A percentile compares a stretch with the other conserved stretches of the same genome.
phyloP scores from a whole-genome alignment of 2,888 invertebrate species.

The Pecten maximus region DNA sequence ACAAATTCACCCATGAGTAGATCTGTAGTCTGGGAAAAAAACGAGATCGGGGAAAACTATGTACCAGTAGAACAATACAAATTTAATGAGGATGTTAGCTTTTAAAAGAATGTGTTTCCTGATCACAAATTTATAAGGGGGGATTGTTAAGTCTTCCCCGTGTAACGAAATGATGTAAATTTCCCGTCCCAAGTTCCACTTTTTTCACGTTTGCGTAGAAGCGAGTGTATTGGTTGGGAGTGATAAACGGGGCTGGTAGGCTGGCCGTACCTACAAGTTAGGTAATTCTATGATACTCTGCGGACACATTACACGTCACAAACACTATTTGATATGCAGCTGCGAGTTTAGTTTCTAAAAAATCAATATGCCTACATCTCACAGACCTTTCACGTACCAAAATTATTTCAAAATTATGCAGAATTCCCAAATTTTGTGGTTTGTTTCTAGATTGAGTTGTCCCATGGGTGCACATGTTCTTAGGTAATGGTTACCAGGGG shows the following conservation, averaged over 20 bases:
- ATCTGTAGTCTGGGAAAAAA: neutral
- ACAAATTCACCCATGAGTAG: neutral
- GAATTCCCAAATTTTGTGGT: constrained; percentile 32
- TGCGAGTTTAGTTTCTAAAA: constrained; percentile 26
- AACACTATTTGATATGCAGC: constrained; percentile 35
- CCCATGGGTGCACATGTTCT: constrained; percentile 13
- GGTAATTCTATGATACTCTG: constrained; percentile 14
- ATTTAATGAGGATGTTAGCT: constrained; percentile 33
- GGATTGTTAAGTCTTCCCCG: neutral
- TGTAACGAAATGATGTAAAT: constrained; percentile 19
- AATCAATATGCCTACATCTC: constrained; percentile 29
- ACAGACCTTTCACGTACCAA: constrained; percentile 19
- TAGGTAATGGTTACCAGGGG: constrained; percentile 13
- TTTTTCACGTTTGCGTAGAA: neutral
- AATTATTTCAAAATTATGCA: constrained; percentile 35
- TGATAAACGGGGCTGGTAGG: constrained; percentile 1
- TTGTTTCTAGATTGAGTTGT: constrained; percentile 29
- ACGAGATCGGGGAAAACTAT: neutral
- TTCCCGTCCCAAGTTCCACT: neutral
- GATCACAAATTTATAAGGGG: constrained; percentile 34
- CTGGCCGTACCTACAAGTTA: constrained; percentile 16
- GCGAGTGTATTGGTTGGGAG: neutral
- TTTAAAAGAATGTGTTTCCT: constrained; percentile 32
- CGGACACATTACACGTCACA: constrained; percentile 29
- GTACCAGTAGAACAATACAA: neutral